A percentile compares a stretch with the other conserved stretches of the same genome.
These are phyloP conservation scores for Cecropterus lyciades DNA, from an alignment of 1,140 invertebrate genomes.

Conservation along the genomic window DNA sequence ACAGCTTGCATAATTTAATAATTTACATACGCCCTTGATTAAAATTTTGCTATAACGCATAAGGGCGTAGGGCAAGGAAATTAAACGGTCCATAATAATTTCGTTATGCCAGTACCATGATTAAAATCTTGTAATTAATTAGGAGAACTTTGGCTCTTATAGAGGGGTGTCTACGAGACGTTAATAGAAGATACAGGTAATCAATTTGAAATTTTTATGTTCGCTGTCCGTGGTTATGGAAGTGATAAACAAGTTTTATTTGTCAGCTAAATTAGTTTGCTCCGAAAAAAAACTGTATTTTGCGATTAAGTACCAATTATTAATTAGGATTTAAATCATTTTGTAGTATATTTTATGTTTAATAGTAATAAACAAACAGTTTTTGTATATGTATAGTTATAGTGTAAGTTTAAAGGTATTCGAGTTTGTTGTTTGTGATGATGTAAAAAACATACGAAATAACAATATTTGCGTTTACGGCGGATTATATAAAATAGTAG, in stretches of 20 bases:
- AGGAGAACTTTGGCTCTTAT: constrained; percentile 66
- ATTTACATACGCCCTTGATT: constrained; percentile 80
- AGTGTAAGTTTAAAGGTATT: too few relatives aligned
- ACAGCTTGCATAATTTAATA: constrained; percentile 83
- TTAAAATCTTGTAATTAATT: constrained; percentile 83
- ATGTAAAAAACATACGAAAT: too few relatives aligned
- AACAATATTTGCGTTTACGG: too few relatives aligned
- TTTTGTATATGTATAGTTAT: too few relatives aligned
- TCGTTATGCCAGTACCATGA: constrained; percentile 75
- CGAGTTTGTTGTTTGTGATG: too few relatives aligned
- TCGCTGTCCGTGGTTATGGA: not conserved
- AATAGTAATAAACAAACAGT: too few relatives aligned
- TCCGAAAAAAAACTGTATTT: too few relatives aligned
- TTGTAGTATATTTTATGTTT: too few relatives aligned
- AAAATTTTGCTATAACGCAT: constrained; percentile 81
- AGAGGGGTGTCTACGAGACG: constrained; percentile 50
- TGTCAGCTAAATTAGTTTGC: too few relatives aligned
- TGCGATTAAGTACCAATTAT: too few relatives aligned
- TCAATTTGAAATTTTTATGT: constrained; percentile 20
- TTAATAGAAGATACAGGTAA: constrained; percentile 44
- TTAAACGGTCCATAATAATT: constrained; percentile 82
- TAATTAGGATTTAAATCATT: too few relatives aligned
- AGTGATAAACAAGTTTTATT: not conserved
- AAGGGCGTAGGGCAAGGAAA: constrained; percentile 77
- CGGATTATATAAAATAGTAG: too few relatives aligned